These are phyloP conservation scores for Holcopasites calliopsidis DNA, from an alignment of 1,140 invertebrate genomes.

Conservation along the genomic window DNA sequence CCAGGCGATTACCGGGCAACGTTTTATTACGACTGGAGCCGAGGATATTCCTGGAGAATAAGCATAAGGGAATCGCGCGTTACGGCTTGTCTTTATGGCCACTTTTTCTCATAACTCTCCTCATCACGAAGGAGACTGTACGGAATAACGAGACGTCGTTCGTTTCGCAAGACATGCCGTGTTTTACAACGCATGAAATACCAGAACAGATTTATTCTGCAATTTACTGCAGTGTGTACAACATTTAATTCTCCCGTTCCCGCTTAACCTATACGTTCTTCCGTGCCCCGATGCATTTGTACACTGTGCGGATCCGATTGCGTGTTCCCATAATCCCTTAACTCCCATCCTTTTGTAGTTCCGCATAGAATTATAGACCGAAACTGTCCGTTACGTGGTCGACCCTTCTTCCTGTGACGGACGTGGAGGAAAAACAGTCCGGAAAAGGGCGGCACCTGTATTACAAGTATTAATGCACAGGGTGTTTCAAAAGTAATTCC, in stretches of 20 bases:
- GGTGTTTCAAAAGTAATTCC: conserved; percentile 53
- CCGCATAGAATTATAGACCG: conserved; percentile 45
- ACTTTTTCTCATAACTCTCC: not conserved
- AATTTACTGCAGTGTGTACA: not conserved
- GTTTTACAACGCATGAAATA: not conserved
- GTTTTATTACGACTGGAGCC: conserved; percentile 13
- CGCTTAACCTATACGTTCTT: too few species aligned
- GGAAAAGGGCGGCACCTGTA: conserved; percentile 74
- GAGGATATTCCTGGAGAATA: not conserved
- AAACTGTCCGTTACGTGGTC: conserved; percentile 56
- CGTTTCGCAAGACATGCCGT: too few species aligned
- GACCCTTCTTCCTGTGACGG: conserved; percentile 49
- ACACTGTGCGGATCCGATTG: not conserved
- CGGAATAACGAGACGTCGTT: not conserved
- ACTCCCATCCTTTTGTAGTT: conserved; percentile 42
- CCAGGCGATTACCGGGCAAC: not conserved
- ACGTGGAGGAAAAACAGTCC: conserved; percentile 59
- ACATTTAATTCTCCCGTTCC: not conserved
- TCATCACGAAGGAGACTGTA: not conserved
- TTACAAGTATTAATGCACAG: conserved; percentile 58
- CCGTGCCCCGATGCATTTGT: not conserved
- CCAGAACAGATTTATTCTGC: not conserved
- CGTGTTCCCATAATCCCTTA: conserved; percentile 17
- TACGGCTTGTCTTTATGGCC: not conserved
- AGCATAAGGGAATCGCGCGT: not conserved